phyloP scores from a whole-genome alignment of 2,113 vertebrate genomes.

The Microtus oregoni region DNA sequence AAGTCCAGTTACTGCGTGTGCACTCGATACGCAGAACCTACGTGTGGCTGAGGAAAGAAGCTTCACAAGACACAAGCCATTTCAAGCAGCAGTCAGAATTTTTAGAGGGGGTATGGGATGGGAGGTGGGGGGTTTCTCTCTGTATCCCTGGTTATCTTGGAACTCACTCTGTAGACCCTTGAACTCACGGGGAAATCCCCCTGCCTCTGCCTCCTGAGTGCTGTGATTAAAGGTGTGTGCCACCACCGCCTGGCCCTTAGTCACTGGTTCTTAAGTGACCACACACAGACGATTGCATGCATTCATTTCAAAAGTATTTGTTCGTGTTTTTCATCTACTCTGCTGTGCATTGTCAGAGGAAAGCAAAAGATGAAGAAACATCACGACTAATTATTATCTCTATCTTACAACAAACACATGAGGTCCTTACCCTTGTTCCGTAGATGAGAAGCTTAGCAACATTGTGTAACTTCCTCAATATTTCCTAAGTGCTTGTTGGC shows the following conservation, averaged over 20 bases:
- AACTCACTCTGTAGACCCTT: background rate
- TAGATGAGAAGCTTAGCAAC: slow-evolving; percentile 22
- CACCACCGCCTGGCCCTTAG: background rate
- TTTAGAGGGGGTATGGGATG: too few species aligned
- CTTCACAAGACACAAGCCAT: slow-evolving; percentile 4
- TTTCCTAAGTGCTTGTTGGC: background rate
- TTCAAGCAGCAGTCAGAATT: background rate
- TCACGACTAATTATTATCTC: background rate
- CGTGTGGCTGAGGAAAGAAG: background rate
- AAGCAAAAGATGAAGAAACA: background rate
- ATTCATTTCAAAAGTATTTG: background rate
- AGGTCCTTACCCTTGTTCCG: background rate
- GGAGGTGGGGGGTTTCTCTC: background rate
- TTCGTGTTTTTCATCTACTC: background rate
- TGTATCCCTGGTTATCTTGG: background rate
- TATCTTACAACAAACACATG: slow-evolving; percentile 7
- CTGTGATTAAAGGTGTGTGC: background rate
- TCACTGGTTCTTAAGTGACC: slow-evolving; percentile 23
- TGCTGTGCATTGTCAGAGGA: background rate
- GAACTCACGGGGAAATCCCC: background rate
- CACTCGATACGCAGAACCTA: background rate
- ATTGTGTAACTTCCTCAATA: slow-evolving; percentile 11
- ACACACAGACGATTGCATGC: background rate
- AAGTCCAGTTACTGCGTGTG: background rate
- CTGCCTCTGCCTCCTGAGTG: background rate